Percentiles rank a stretch among this genome's conserved stretches.
Evolutionary conservation across 2,888 invertebrate genomes (phyloP).

Genomic region (Disparrhopalites patrizii): DNA sequence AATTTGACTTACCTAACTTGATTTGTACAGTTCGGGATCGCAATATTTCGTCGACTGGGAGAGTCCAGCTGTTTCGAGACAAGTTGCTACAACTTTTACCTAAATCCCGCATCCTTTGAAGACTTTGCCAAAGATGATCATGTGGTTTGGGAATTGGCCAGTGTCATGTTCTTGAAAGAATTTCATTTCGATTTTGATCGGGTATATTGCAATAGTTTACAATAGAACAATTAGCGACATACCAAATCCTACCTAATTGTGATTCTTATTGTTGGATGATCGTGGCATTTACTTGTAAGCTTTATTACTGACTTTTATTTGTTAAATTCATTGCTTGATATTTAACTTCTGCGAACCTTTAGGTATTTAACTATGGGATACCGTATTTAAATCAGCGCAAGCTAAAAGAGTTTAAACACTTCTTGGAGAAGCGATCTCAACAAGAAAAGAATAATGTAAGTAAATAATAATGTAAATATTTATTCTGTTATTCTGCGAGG

Average conservation of each 20-base stretch:
- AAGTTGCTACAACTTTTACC: constrained; percentile 64
- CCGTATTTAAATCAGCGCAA: not conserved
- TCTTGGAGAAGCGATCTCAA: too few relatives aligned
- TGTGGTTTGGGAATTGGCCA: constrained; percentile 63
- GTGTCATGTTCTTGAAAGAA: constrained; percentile 45
- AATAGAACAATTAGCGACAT: too few relatives aligned
- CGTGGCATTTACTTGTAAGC: too few relatives aligned
- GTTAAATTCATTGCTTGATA: too few relatives aligned
- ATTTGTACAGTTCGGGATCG: constrained; percentile 67
- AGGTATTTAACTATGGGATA: not conserved
- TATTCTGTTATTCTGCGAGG: too few relatives aligned
- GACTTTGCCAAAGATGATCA: constrained; percentile 51
- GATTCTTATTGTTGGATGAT: too few relatives aligned
- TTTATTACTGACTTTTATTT: too few relatives aligned
- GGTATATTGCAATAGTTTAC: constrained; percentile 54
- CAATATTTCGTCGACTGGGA: constrained; percentile 61
- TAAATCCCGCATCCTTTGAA: constrained; percentile 63
- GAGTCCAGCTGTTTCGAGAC: constrained; percentile 60
- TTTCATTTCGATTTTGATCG: constrained; percentile 64
- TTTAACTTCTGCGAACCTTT: too few relatives aligned
- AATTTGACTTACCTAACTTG: not conserved
- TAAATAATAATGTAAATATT: too few relatives aligned
- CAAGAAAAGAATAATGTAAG: too few relatives aligned
- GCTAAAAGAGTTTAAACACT: too few relatives aligned
- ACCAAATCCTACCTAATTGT: too few relatives aligned